Evolutionary conservation across 2,888 invertebrate genomes (phyloP).

Genomic region (Lagria hirta): DNA sequence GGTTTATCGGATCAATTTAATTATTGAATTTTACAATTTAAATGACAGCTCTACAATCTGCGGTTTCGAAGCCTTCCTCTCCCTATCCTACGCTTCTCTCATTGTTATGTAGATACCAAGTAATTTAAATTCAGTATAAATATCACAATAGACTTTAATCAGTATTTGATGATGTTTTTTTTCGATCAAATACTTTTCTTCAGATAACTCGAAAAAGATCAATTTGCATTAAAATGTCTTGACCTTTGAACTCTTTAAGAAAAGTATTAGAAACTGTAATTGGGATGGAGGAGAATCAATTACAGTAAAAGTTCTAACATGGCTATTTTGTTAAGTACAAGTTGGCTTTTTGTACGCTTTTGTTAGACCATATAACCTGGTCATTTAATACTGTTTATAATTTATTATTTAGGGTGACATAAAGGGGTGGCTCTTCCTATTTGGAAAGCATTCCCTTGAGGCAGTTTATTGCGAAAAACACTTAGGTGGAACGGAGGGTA

Average conservation of each 20-base stretch:
- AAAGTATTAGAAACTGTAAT: not conserved
- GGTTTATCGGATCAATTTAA: slow-evolving; percentile 16
- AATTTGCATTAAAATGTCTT: slow-evolving; percentile 28
- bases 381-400: slow-evolving; percentile 18
- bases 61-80: slow-evolving; percentile 19
- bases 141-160: slow-evolving; percentile 37
- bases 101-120: slow-evolving; percentile 38
- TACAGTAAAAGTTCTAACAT: slow-evolving; percentile 2
- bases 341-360: slow-evolving; percentile 7
- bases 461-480: slow-evolving; percentile 50
- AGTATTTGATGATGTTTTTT: slow-evolving; percentile 35
- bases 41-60: slow-evolving; percentile 30
- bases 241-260: slow-evolving; percentile 11
- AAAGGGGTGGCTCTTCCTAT: slow-evolving; percentile 17
- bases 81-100: slow-evolving; percentile 21
- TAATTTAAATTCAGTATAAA: slow-evolving; percentile 42
- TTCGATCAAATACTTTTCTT: slow-evolving; percentile 31
- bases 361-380: slow-evolving; percentile 17
- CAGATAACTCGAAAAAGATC: slow-evolving; percentile 6
- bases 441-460: slow-evolving; percentile 33
- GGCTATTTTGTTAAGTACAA: not conserved
- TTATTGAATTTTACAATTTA: slow-evolving; percentile 34
- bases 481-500: slow-evolving; percentile 45
- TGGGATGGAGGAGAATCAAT: slow-evolving; percentile 3
- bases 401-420: slow-evolving; percentile 27